Conservation (phyloP, 2,888 invertebrate genomes). For the Cistogaster globosa region DNA sequence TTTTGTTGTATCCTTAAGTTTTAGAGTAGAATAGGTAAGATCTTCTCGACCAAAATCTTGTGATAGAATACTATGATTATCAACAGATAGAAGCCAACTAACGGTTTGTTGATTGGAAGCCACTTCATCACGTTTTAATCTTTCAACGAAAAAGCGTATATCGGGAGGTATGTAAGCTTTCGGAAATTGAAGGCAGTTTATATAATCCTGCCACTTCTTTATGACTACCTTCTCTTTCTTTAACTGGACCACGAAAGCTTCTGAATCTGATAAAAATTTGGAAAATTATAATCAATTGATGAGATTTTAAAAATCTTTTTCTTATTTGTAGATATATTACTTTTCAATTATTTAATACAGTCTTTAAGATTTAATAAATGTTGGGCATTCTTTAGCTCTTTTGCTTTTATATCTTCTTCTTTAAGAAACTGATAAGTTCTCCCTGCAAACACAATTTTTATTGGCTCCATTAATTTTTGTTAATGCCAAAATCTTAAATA, state of each 20-base stretch:
- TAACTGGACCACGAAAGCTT: constrained; percentile 1
- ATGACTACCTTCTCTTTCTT: constrained; percentile 6
- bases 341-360: constrained; percentile 72
- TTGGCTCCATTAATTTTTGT: constrained; percentile 13
- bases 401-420: constrained; percentile 72
- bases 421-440: constrained; percentile 73
- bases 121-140: constrained; percentile 73
- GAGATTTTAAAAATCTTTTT: too few relatives aligned
- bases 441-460: constrained; percentile 6
- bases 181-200: constrained; percentile 78
- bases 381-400: constrained; percentile 70
- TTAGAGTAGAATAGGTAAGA: constrained; percentile 71
- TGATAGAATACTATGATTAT: constrained; percentile 77
- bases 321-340: constrained; percentile 64
- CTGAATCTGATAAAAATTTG: background rate
- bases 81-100: constrained; percentile 77
- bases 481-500: too few relatives aligned
- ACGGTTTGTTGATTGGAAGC: constrained; percentile 69
- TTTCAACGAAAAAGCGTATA: constrained; percentile 75
- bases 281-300: background rate
- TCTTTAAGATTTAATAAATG: constrained; percentile 74
- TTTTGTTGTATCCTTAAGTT: constrained; percentile 60
- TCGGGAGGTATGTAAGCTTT: constrained; percentile 76
- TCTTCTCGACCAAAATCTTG: constrained; percentile 76
- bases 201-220: constrained; percentile 75